These are phyloP conservation scores for Elanus axillaris DNA, from an alignment of 2,113 vertebrate genomes.

Conservation along the genomic window DNA sequence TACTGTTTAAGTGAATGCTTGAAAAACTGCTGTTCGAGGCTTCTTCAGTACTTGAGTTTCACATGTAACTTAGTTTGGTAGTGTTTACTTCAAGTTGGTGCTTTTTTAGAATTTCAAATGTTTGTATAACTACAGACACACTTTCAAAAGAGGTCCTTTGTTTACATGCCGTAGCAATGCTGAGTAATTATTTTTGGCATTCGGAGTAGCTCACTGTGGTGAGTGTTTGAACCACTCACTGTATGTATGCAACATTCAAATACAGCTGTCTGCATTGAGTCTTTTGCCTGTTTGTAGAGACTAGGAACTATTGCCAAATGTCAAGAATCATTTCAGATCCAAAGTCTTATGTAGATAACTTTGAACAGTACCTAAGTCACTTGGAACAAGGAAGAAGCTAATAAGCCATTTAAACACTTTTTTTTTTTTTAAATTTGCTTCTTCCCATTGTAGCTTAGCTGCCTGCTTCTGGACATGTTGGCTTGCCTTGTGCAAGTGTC, in stretches of 20 bases:
- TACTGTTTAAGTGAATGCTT: not conserved
- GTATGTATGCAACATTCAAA: fast-evolving
- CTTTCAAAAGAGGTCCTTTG: not conserved
- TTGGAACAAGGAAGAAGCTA: not conserved
- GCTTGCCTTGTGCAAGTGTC: not conserved
- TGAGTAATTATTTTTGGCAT: not conserved
- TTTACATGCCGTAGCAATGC: not conserved
- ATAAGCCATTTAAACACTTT: not conserved
- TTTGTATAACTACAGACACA: fast-evolving
- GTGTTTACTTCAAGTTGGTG: not conserved
- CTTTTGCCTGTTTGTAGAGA: not conserved
- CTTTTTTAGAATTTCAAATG: not conserved
- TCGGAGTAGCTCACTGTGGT: not conserved
- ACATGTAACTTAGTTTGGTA: not conserved
- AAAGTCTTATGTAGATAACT: fast-evolving
- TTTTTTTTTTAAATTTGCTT: not conserved
- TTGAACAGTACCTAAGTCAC: not conserved
- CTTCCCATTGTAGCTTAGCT: not conserved
- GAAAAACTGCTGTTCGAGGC: not conserved
- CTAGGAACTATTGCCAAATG: not conserved
- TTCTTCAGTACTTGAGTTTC: not conserved
- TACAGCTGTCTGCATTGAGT: fast-evolving
- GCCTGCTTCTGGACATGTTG: not conserved
- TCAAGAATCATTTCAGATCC: not conserved
- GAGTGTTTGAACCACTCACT: not conserved